These are phyloP conservation scores for Psittacara wagleri DNA, from an alignment of 2,113 vertebrate genomes.

Conservation along the genomic window DNA sequence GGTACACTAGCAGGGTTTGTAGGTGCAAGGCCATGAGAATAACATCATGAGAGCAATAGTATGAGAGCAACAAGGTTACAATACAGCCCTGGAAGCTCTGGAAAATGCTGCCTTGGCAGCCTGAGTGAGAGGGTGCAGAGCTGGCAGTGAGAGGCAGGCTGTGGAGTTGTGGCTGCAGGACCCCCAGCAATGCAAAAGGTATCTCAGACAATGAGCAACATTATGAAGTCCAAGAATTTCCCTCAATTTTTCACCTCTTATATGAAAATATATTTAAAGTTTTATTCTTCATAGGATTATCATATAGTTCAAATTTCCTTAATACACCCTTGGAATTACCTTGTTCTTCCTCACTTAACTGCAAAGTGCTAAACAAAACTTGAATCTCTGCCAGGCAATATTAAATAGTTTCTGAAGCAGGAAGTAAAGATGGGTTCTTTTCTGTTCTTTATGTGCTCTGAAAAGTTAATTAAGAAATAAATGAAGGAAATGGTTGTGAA, in stretches of 20 bases:
- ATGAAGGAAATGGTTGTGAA: not conserved
- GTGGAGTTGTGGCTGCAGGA: not conserved
- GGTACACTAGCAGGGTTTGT: not conserved
- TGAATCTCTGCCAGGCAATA: not conserved
- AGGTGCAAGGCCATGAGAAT: not conserved
- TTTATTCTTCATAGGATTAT: not conserved
- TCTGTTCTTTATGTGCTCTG: not conserved
- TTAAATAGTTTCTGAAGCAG: not conserved
- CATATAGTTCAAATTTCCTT: not conserved
- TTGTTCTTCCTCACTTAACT: not conserved
- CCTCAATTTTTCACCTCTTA: not conserved
- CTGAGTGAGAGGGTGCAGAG: not conserved
- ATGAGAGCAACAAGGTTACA: not conserved
- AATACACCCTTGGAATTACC: not conserved
- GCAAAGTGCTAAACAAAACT: not conserved
- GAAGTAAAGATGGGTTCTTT: not conserved
- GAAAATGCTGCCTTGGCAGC: not conserved
- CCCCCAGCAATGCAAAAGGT: not conserved
- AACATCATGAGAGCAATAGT: not conserved
- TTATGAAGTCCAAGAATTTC: not conserved
- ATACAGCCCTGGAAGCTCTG: not conserved
- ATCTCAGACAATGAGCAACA: not conserved
- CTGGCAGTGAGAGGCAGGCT: not conserved
- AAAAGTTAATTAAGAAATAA: slow-evolving; percentile 14
- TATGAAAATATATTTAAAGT: not conserved